Conservation (phyloP, 2,888 invertebrate species). For the Pyralis farinalis region DNA sequence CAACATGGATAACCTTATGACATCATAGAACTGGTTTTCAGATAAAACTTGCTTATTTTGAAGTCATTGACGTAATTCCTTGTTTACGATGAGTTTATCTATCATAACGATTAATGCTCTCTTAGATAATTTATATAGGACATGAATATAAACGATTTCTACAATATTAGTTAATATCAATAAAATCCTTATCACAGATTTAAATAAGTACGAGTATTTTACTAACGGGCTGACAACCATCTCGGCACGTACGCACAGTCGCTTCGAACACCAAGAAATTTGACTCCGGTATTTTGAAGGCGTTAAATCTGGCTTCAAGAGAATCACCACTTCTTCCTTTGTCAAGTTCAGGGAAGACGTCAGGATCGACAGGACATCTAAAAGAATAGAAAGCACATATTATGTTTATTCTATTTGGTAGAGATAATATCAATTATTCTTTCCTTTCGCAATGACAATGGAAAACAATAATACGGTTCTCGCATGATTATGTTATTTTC, state of each 20-base stretch:
- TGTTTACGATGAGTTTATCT: slow-evolving; percentile 22
- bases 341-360: slow-evolving; percentile 94
- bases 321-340: slow-evolving; percentile 92
- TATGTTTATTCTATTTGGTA: too few relatives aligned
- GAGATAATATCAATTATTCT: too few relatives aligned
- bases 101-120: slow-evolving; percentile 4
- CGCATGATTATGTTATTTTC: too few relatives aligned
- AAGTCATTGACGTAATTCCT: slow-evolving; percentile 44
- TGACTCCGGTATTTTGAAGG: slow-evolving; percentile 96
- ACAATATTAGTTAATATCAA: neutral
- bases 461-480: too few relatives aligned
- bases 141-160: slow-evolving; percentile 1
- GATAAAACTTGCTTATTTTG: slow-evolving; percentile 39
- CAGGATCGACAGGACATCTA: slow-evolving; percentile 95
- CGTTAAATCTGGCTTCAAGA: slow-evolving; percentile 94
- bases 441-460: too few relatives aligned
- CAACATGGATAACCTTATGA: slow-evolving; percentile 29
- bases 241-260: slow-evolving; percentile 92
- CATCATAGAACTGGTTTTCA: slow-evolving; percentile 33
- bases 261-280: slow-evolving; percentile 97
- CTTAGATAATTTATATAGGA: slow-evolving; percentile 6
- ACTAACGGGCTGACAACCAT: slow-evolving; percentile 91
- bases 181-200: slow-evolving; percentile 3
- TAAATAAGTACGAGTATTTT: neutral
- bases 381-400: slow-evolving; percentile 19